Evolutionary conservation across 2,888 invertebrate species (phyloP), one percentile per base, ranked within the genome.

Genomic region (Spilarctia lutea): DNA sequence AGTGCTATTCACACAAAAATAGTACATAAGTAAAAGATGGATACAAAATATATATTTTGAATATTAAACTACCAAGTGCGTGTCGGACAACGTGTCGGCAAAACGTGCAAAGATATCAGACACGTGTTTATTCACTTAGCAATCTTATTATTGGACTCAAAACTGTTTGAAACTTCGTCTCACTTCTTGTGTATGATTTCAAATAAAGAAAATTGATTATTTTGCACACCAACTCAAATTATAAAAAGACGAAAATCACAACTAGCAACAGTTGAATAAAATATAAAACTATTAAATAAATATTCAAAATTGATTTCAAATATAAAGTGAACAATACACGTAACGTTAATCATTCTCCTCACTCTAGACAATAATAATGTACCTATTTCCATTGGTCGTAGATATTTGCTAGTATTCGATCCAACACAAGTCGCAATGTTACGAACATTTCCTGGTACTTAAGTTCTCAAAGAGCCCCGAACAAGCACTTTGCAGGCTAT

Each of bases 1-100:
- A 78, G 45, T 74, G 79, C 35, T n/a, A 72, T 65, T 63, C 70
- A 71, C 48, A n/a, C 60, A 45, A 56, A 68, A 72, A 73, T 70
- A n/a, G 52, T 33, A 35, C 24, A n/a, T 27, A 60, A 56, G 30
- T 48, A 30, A 39, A 11, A 33, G 45, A 33, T 42, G 4, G 10
- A 30, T 45, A 18, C 13, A 11, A 60, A 60, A 27, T 13, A 27
- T 60, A 11, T 60, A 27, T 27, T 60, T 30, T 1, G 4, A 30
- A 7, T 30, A 18, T 30, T 16, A 10, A 35, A 65, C 4, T 13
- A 65, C 65, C 20, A 35, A 65, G 27, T 13, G 13, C 60, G 27
- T 60, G 60, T 60, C 60, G 3, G 60, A 60, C 27, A 2, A 60
- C 27, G 27, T 60, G 60, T 27, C 11, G 24, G n/a, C 4, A 56